phyloP scores from a whole-genome alignment of 2,113 vertebrate species.

The Gymnogyps californianus region DNA sequence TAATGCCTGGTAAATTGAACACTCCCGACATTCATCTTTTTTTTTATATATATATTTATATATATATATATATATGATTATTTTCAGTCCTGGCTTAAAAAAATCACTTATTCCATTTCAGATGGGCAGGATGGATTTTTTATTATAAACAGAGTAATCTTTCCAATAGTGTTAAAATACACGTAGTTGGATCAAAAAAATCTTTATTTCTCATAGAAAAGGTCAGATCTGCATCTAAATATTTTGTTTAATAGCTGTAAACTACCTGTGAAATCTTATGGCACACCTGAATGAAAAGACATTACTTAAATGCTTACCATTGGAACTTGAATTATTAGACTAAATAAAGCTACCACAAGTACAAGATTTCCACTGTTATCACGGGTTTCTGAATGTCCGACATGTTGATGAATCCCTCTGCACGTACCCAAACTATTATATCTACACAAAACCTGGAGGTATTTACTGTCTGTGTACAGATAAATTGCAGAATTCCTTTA shows the following conservation, averaged over 20 bases:
- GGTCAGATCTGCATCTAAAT: background rate
- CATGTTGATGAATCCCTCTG: background rate
- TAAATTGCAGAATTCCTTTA: background rate
- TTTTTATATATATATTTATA: no score
- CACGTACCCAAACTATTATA: accelerated
- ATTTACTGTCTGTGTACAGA: background rate
- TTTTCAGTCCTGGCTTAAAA: background rate
- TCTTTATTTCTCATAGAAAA: background rate
- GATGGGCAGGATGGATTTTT: background rate
- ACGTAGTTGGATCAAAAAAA: background rate
- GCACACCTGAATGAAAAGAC: background rate
- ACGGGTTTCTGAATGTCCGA: background rate
- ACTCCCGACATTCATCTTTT: background rate
- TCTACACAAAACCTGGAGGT: background rate
- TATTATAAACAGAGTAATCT: background rate
- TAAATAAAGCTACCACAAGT: background rate
- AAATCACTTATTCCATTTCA: background rate
- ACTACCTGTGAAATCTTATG: background rate
- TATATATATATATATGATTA: no score
- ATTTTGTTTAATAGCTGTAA: background rate
- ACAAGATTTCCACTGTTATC: background rate
- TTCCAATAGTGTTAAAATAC: background rate
- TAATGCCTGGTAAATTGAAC: background rate
- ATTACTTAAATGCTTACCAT: background rate
- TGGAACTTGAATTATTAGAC: background rate